These are phyloP conservation scores for Intellagama lesueurii DNA, from an alignment of 2,797 vertebrate genomes.

Conservation along the genomic window DNA sequence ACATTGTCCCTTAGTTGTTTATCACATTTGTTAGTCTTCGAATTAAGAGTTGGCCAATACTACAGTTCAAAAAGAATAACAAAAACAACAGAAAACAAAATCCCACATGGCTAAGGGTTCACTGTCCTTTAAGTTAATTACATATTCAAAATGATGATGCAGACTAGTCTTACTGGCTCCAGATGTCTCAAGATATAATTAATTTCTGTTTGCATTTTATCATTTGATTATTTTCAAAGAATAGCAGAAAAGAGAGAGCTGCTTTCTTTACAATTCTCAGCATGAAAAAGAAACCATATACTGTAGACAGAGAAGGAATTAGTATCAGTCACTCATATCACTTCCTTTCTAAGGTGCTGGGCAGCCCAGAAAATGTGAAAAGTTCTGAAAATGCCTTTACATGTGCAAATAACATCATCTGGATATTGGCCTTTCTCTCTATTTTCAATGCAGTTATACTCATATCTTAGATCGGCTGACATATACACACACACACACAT, in stretches of 20 bases:
- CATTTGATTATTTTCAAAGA: slow-evolving; percentile 41
- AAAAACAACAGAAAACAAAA: slow-evolving; percentile 5
- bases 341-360: too few relatives aligned
- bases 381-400: too few relatives aligned
- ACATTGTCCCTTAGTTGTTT: slow-evolving; percentile 58
- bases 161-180: slow-evolving; percentile 25
- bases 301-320: neutral
- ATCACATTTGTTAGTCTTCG: slow-evolving; percentile 57
- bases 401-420: neutral
- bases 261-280: neutral
- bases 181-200: slow-evolving; percentile 20
- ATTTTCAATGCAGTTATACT: neutral
- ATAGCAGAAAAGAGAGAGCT: slow-evolving; percentile 25
- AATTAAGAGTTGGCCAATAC: slow-evolving; percentile 52
- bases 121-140: slow-evolving; percentile 32
- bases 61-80: slow-evolving; percentile 45
- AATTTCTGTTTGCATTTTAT: slow-evolving; percentile 27
- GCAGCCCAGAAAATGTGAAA: too few relatives aligned
- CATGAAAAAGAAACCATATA: neutral
- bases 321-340: neutral
- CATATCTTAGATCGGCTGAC: too few relatives aligned
- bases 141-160: slow-evolving; percentile 13
- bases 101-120: slow-evolving; percentile 43
- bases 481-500: too few relatives aligned
- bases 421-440: neutral